phyloP scores from a whole-genome alignment of 2,888 invertebrate species.

The Drosophila siamana region DNA sequence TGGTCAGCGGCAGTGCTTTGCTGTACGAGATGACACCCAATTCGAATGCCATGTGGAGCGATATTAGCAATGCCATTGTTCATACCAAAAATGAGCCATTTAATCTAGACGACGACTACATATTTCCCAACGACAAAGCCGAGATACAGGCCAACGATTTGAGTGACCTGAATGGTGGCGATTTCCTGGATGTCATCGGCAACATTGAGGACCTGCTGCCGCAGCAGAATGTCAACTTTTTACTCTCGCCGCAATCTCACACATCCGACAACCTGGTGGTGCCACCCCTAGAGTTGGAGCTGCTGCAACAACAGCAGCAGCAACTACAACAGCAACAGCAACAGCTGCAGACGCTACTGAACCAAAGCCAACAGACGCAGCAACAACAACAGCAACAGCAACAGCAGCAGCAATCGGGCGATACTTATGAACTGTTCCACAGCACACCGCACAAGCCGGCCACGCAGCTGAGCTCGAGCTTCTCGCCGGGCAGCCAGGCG shows the following conservation, averaged over 20 bases:
- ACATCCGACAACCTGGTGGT: conserved; percentile 73
- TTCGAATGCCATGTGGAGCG: conserved; percentile 85
- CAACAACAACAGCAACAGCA: conserved; percentile 62
- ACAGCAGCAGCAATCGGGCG: conserved; percentile 45
- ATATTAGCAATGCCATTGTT: conserved; percentile 85
- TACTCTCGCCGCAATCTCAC: conserved; percentile 78
- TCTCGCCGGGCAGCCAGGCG: conserved; percentile 83
- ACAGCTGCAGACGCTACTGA: conserved; percentile 65
- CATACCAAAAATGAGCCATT: conserved; percentile 87
- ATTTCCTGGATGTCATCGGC: conserved; percentile 90
- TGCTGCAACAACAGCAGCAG: conserved; percentile 77
- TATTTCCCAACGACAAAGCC: conserved; percentile 94
- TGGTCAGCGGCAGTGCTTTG: conserved; percentile 59
- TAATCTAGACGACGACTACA: conserved; percentile 95
- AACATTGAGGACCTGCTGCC: conserved; percentile 92
- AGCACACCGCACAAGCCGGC: conserved; percentile 85
- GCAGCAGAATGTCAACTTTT: conserved; percentile 72
- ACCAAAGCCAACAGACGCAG: conserved; percentile 63
- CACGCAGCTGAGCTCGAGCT: conserved; percentile 61
- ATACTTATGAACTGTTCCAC: conserved; percentile 84
- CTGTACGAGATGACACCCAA: conserved; percentile 81
- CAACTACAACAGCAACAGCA: conserved; percentile 60
- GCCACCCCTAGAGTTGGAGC: conserved; percentile 83
- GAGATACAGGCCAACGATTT: conserved; percentile 94
- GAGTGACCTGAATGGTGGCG: conserved; percentile 94